A percentile compares a stretch with the other conserved stretches of the same genome.
phyloP scores from a whole-genome alignment of 35 echinoderm and acorn worm genomes.

The Lytechinus variegatus region DNA sequence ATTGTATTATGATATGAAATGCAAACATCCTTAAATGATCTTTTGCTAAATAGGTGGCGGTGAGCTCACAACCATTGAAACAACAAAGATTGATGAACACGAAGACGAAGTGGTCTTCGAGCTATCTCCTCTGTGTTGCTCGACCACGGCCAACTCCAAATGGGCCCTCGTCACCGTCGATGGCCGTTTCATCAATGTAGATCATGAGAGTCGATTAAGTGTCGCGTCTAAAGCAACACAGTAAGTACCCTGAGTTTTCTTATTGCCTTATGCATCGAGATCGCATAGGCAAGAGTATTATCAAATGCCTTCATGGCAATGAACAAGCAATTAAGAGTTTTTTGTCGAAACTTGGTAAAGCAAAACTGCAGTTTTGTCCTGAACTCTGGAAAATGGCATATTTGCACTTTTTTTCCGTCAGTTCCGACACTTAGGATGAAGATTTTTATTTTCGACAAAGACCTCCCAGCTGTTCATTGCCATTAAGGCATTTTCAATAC shows the following conservation, averaged over 20 bases:
- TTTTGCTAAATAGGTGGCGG: not conserved
- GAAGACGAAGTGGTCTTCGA: constrained; percentile 34
- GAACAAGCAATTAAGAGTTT: too few relatives aligned
- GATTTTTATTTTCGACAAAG: too few relatives aligned
- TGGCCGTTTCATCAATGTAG: not conserved
- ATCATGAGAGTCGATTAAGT: not conserved
- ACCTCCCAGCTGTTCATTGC: too few relatives aligned
- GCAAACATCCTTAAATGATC: not conserved
- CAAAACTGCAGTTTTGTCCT: too few relatives aligned
- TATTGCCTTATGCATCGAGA: too few relatives aligned
- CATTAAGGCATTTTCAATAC: too few relatives aligned
- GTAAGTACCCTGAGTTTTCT: not conserved
- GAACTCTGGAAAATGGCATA: too few relatives aligned
- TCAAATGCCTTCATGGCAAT: too few relatives aligned
- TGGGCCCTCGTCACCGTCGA: constrained; percentile 12
- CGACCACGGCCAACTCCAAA: constrained; percentile 36
- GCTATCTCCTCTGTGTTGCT: not conserved
- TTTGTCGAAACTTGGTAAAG: too few relatives aligned
- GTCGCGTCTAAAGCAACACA: not conserved
- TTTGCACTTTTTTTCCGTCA: too few relatives aligned
- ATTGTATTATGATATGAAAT: not conserved
- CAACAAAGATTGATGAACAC: not conserved
- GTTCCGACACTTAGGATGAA: too few relatives aligned
- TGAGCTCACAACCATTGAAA: not conserved
- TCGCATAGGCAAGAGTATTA: too few relatives aligned